These are phyloP conservation scores for Paraplagusia blochii DNA, from an alignment of 2,113 vertebrate species.

Conservation along the genomic window DNA sequence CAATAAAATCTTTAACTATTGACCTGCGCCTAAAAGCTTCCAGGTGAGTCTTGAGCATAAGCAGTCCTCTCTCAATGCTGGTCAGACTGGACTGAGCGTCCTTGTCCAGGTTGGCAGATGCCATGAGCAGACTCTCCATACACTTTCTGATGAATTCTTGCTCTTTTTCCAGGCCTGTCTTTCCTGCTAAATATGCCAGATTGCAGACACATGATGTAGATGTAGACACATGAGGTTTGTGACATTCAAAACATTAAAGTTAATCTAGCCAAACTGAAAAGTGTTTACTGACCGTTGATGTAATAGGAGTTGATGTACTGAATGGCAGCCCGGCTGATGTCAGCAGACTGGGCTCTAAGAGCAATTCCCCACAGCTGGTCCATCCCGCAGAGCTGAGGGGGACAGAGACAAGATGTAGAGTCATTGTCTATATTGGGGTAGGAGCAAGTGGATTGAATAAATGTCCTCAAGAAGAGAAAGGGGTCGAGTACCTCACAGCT, in stretches of 20 bases:
- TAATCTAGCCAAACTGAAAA: too few species aligned
- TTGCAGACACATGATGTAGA: not conserved
- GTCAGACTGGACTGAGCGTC: conserved; percentile 93
- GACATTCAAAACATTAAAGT: too few species aligned
- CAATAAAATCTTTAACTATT: not conserved
- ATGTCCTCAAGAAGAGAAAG: not conserved
- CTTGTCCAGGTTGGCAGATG: conserved; percentile 92
- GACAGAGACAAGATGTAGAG: not conserved
- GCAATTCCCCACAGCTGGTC: conserved; percentile 99
- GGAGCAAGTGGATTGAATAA: too few species aligned
- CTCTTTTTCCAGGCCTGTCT: conserved; percentile 97
- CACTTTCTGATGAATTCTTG: conserved; percentile 99
- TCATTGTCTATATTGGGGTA: too few species aligned
- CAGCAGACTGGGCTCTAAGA: conserved; percentile 91
- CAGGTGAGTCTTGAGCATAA: conserved; percentile 98
- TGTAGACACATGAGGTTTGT: not conserved
- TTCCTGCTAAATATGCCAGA: conserved; percentile 75
- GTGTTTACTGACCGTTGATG: conserved; percentile 85
- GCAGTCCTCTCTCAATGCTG: conserved; percentile 94
- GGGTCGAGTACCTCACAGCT: conserved; percentile 86
- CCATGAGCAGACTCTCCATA: conserved; percentile 98
- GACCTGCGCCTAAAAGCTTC: conserved; percentile 97
- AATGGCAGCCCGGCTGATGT: conserved; percentile 97
- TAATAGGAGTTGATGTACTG: conserved; percentile 99
- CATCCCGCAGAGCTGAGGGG: conserved; percentile 91